Percentiles rank a stretch among this genome's conserved stretches.
Evolutionary conservation across 1,140 invertebrate species (phyloP).

Genomic region (Bombus superbus): DNA sequence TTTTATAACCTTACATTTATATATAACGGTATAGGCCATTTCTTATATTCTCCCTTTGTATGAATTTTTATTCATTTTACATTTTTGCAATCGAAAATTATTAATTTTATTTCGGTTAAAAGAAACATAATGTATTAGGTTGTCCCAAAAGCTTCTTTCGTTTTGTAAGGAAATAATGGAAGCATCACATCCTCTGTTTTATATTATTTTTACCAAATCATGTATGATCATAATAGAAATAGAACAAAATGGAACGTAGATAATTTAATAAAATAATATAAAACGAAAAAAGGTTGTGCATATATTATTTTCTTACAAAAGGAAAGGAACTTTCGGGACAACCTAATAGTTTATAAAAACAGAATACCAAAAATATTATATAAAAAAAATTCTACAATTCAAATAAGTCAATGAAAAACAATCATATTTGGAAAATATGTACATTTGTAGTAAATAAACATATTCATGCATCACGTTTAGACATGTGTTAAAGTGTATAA

Average conservation of each 20-base stretch:
- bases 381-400: slow-evolving; percentile 16
- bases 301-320: no score
- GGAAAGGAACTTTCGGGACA: no score
- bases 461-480: slow-evolving; percentile 32
- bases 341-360: slow-evolving; percentile 1
- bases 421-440: slow-evolving; percentile 54
- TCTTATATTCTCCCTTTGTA: background rate
- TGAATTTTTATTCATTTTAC: slow-evolving; percentile 35
- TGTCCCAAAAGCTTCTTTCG: no score
- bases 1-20: slow-evolving; percentile 36
- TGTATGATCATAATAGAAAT: no score
- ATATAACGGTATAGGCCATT: slow-evolving; percentile 54
- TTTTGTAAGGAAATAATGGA: no score
- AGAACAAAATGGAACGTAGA: no score
- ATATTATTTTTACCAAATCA: no score
- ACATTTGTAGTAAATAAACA: slow-evolving; percentile 50
- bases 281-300: no score
- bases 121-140: background rate
- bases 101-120: slow-evolving; percentile 3
- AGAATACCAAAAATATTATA: slow-evolving; percentile 10
- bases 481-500: slow-evolving; percentile 26
- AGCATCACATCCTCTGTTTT: no score
- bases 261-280: no score
- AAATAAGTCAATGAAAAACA: slow-evolving; percentile 33
- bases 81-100: slow-evolving; percentile 28